Evolutionary conservation across 2,113 vertebrate species (phyloP), one percentile per base, ranked within the genome.

Genomic region (Myotis lucifugus): DNA sequence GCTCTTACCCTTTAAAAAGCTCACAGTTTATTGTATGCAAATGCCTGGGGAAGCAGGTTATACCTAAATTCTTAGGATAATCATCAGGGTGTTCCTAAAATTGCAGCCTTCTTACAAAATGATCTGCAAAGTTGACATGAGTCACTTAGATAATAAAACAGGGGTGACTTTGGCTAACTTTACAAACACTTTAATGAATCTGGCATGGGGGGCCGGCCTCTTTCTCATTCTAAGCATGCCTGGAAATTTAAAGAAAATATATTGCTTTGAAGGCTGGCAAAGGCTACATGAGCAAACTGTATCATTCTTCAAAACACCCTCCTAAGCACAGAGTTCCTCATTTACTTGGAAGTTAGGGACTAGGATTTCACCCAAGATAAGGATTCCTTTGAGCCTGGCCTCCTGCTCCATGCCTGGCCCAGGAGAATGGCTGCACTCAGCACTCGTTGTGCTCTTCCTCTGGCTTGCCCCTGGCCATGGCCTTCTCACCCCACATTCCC

Each of bases 401-500:
- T 86, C 42, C 37, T 37, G 64, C n/a, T 46, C 19, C 56, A 40
- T 0, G 2, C 8, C 2, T n/a, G 76, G 78, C 54, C 54, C 84
- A 64, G 76, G 67, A 92, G 50, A 81, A 84, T 19, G 56, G 48
- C 18, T 37, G 8, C 4, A 6, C 83, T 92, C 46, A 46, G 72
- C 21, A 69, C 34, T 70, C 86, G 42, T 32, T 12, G 1, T 42
- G 40, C 23, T 64, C 66, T 48, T 78, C 77, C 56, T 77, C 70
- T 25, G 77, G 76, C 76, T 83, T 64, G 29, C 56, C 91, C 76
- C 32, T 95, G 74, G 37, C 67, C 52, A 6, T 72, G 77, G 50
- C 82, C 93, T 95, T 46, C 76, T 72, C 52, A 59, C 84, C 94
- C 25, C 17, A 74, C 95, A 95, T 97, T 95, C 95, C 85, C 46